A percentile compares a stretch with the other conserved stretches of the same genome.
Evolutionary conservation across 2,113 vertebrate species (phyloP).

Genomic region (Trichechus manatus): DNA sequence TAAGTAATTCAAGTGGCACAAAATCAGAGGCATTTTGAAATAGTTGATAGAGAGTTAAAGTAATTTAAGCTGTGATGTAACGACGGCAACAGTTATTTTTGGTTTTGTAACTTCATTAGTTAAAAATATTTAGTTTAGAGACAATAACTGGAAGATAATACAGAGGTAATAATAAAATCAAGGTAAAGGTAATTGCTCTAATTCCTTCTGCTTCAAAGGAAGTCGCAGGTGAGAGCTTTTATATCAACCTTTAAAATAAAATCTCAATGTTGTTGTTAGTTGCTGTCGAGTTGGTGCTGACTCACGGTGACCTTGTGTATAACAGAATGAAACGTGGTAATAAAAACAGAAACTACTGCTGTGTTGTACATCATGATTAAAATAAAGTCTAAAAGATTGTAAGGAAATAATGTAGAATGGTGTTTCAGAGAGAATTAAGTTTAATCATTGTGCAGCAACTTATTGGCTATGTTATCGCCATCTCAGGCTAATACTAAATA

Average conservation of each 20-base stretch:
- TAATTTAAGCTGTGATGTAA: background rate
- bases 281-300: background rate
- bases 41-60: slow-evolving; percentile 40
- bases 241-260: slow-evolving; percentile 7
- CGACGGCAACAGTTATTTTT: too few species aligned
- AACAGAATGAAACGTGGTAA: background rate
- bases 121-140: slow-evolving; percentile 50
- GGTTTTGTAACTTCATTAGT: background rate
- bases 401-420: background rate
- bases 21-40: slow-evolving; percentile 51
- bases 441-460: background rate
- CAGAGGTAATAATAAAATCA: background rate
- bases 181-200: slow-evolving; percentile 37
- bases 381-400: background rate
- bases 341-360: background rate
- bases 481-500: background rate
- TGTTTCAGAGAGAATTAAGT: background rate
- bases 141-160: slow-evolving; percentile 2
- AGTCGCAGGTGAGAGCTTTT: background rate
- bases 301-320: background rate
- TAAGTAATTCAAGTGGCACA: background rate
- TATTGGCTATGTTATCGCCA: background rate
- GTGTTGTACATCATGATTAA: background rate
- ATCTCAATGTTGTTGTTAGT: background rate
- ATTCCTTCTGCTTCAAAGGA: slow-evolving; percentile 56